Conservation (phyloP, 2,113 vertebrate species). For the Brachyistius frenatus region DNA sequence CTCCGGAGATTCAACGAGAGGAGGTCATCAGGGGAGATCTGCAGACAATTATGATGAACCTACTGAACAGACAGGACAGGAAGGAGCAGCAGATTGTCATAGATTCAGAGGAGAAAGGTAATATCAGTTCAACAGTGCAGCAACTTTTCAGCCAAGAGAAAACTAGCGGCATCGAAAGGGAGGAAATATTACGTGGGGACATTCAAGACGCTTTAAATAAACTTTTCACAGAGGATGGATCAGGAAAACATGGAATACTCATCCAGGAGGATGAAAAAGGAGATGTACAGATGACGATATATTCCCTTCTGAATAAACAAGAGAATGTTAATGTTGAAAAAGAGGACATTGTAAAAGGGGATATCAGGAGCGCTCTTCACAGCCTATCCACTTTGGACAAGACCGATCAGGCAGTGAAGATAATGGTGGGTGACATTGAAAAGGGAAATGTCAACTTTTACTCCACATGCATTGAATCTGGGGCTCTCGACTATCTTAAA, state of each 20-base stretch:
- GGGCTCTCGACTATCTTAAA: slow-evolving; percentile 91
- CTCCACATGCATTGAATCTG: slow-evolving; percentile 93
- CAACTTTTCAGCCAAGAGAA: slow-evolving; percentile 88
- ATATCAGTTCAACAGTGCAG: slow-evolving; percentile 87
- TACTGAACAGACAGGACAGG: slow-evolving; percentile 85
- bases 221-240: slow-evolving; percentile 82
- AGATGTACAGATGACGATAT: slow-evolving; percentile 93
- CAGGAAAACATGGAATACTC: slow-evolving; percentile 89
- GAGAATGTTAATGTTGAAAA: slow-evolving; percentile 76
- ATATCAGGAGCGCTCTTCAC: slow-evolving; percentile 87
- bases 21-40: slow-evolving; percentile 90
- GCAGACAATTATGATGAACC: slow-evolving; percentile 90
- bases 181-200: slow-evolving; percentile 89
- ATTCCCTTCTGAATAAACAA: slow-evolving; percentile 91
- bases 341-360: slow-evolving; percentile 87
- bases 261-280: slow-evolving; percentile 94
- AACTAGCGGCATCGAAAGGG: slow-evolving; percentile 83
- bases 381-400: slow-evolving; percentile 82
- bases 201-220: slow-evolving; percentile 89
- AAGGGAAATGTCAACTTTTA: slow-evolving; percentile 93
- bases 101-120: slow-evolving; percentile 90
- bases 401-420: slow-evolving; percentile 75
- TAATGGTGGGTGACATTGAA: slow-evolving; percentile 87
- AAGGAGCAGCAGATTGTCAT: slow-evolving; percentile 83
- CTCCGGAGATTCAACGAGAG: slow-evolving; percentile 91